Base-by-base conservation (phyloP, 2,888 invertebrate genomes). In the Pardosa pseudoannulata region DNA sequence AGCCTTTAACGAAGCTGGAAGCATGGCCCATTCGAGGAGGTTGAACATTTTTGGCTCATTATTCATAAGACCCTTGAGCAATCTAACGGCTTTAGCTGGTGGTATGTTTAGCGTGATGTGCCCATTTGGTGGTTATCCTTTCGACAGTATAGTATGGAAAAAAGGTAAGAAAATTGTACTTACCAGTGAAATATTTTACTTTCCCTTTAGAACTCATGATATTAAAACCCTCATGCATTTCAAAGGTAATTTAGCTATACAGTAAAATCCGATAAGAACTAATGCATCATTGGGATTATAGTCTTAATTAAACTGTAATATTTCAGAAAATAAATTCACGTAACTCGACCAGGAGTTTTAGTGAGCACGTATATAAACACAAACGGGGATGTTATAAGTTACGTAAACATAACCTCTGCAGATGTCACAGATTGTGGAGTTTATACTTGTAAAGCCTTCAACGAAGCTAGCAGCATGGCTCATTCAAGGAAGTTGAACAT, bases 341-440 rank as follows among this genome's bases (percentile, higher is more conserved):
- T 85, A 11, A 88, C 78, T 11, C 65, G 89, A 62, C 86, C 81
- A 27, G 89, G 89, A 13, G 85, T 88, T 41, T 64, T 81, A 67
- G 89, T 89, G 9, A 82, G 82, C 56, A 79, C 74, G 19, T 88
- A 88, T 67, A 11, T 86, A 39, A 79, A 75, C 27, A 70, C 64
- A 9, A 71, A 74, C 36, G 81, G 79, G 5, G 88, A 87, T 56
- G 86, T 88, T 32, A 74, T 82, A 2, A 81, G 85, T 23, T 87
- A 87, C 67, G 86, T 89, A 11, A 89, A 88, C 31, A 83, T 89
- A 13, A 89, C 88, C 2, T 80, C 79, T 0, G 83, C 86, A 13
- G 87, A 89, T 50, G 88, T 89, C 1, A 86, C 82, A n/a, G 90
- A 90, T 65, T 88, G 89, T 31, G 90, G 90, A 5, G 83, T 89